Percentiles rank a stretch among this genome's conserved stretches.
Conservation (phyloP, 2,888 invertebrate genomes). For the Neria commutata region DNA sequence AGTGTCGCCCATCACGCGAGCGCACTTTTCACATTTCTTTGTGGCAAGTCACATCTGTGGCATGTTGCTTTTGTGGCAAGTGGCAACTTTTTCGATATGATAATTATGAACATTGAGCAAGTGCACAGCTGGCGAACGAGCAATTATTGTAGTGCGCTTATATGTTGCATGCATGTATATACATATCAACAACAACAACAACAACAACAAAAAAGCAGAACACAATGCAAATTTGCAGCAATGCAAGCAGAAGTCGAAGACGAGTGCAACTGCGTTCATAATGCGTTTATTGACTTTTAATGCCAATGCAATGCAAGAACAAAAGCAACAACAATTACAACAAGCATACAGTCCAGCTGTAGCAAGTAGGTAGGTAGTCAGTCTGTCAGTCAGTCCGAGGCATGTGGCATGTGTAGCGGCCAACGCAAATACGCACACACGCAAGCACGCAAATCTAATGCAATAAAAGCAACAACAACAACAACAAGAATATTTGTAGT, state of each 20-base stretch:
- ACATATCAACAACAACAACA: not conserved
- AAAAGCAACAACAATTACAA: conserved; percentile 17
- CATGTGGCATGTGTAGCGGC: conserved; percentile 34
- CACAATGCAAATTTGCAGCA: not conserved
- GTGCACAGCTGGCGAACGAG: too few relatives aligned
- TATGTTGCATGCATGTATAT: too few relatives aligned
- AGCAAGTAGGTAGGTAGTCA: conserved; percentile 35
- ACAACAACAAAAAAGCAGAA: not conserved
- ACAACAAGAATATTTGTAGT: too few relatives aligned
- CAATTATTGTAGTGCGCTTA: too few relatives aligned
- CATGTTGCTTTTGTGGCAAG: too few relatives aligned
- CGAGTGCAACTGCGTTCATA: conserved; percentile 20
- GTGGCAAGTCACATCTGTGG: too few relatives aligned
- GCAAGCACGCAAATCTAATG: not conserved
- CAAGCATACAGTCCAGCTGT: conserved; percentile 36
- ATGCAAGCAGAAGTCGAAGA: not conserved
- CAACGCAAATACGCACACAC: not conserved
- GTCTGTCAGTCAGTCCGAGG: conserved; percentile 39
- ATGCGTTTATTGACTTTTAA: conserved; percentile 48
- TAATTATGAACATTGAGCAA: too few relatives aligned
- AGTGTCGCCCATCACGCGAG: too few relatives aligned
- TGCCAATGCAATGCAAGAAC: not conserved
- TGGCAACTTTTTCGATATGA: too few relatives aligned
- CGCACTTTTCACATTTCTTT: too few relatives aligned
- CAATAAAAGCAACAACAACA: conserved; percentile 12